phyloP scores from a whole-genome alignment of 1,140 invertebrate genomes.

The Hydropsyche tenuis region DNA sequence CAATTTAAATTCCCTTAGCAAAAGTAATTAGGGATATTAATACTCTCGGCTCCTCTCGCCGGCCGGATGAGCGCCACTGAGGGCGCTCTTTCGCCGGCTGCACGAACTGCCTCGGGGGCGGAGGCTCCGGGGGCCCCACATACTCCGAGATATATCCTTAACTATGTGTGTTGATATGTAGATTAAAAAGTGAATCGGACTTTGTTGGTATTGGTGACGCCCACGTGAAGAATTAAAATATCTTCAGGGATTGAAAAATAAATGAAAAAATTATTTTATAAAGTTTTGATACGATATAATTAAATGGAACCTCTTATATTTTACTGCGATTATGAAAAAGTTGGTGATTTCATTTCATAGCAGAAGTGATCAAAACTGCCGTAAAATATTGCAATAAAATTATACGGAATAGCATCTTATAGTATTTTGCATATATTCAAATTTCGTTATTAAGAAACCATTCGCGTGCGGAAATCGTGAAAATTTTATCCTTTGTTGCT shows the following conservation, averaged over 20 bases:
- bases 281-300: no score
- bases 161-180: no score
- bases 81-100: conserved; percentile 16
- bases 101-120: conserved; percentile 26
- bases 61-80: conserved; percentile 32
- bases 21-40: conserved; percentile 52
- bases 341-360: neutral
- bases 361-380: conserved; percentile 12
- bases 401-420: neutral
- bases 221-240: no score
- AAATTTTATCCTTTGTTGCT: neutral
- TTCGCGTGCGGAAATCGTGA: neutral
- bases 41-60: conserved; percentile 47
- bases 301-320: no score
- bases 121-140: conserved; percentile 31
- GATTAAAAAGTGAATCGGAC: no score
- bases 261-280: no score
- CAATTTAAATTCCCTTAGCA: conserved; percentile 52
- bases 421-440: conserved; percentile 1
- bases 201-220: no score
- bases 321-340: no score
- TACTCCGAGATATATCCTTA: conserved; percentile 12
- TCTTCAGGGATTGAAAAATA: no score
- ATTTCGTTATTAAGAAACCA: neutral
- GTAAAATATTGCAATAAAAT: conserved; percentile 23